Evolutionary conservation across 1,140 invertebrate species (phyloP), one percentile per base, ranked within the genome.

Genomic region (Zaprionus gabonicus): DNA sequence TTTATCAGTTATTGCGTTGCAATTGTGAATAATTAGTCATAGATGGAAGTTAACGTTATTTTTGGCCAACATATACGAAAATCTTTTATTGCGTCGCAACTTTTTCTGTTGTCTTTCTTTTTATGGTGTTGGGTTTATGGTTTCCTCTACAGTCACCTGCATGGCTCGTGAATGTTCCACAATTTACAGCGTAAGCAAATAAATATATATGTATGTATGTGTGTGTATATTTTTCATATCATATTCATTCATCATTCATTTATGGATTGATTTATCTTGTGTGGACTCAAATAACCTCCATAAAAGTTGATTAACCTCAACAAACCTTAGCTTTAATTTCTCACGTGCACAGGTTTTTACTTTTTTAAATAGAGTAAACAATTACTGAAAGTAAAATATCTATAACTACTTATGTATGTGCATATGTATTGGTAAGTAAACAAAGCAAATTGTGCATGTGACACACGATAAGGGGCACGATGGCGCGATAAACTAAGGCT

Each of bases 71-170:
- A 34, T 28, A 27, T 41, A 38, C 28, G 49, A 75, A 68, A 41
- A 60, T 41, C 53, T 66, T 63, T 62, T 82, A 87, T 82, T 87
- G 83, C 82, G 82, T 55, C 74, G 86, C 55, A 87, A 53, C 56
- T 85, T 76, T 72, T 56, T 46, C 7, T 15, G 59, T 41, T 60
- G 78, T 68, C 74, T 65, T 75, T 75, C 36, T 79, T 72, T 59
- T 49, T 70, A 69, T 82, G 71, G 46, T 63, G 23, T 65, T 49
- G 66, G 44, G 36, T 44, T 64, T 38, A 60, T 58, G 55, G 65
- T 34, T 34, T 10, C 31, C 38, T 68, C 15, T 44, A 74, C 66
- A 44, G 41, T 41, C 80, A 82, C 80, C 80, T 82, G 80, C 74
- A 71, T 60, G 44, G 31, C 27, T 57, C 44, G 49, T 56, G 60